These are phyloP conservation scores for Cephus nigrinus DNA, from an alignment of 2,888 invertebrate genomes.

Conservation along the genomic window DNA sequence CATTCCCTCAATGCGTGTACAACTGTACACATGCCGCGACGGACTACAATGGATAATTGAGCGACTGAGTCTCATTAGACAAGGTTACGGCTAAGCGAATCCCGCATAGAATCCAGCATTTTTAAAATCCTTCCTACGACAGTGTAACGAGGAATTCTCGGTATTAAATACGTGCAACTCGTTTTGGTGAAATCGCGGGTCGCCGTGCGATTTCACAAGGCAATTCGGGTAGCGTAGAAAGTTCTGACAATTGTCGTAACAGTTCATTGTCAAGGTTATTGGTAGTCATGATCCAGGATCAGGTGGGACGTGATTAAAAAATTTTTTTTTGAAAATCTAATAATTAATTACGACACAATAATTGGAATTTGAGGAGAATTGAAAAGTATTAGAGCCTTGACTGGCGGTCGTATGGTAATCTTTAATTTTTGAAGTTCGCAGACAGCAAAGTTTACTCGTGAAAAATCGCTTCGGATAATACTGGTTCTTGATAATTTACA, in stretches of 20 bases:
- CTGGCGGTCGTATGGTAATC: not conserved
- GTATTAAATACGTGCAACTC: not conserved
- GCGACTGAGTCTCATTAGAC: not conserved
- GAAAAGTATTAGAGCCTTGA: too few species aligned
- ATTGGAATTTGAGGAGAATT: too few species aligned
- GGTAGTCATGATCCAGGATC: not conserved
- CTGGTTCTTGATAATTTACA: not conserved
- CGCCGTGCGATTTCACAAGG: conserved; percentile 8
- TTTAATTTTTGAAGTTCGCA: not conserved
- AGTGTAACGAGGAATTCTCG: not conserved
- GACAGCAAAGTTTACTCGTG: not conserved
- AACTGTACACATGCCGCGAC: not conserved
- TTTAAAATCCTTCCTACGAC: not conserved
- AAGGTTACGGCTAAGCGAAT: not conserved
- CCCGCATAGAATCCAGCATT: not conserved
- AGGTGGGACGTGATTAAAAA: not conserved
- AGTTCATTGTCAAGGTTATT: conserved; percentile 8
- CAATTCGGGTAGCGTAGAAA: not conserved
- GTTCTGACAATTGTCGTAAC: conserved; percentile 5
- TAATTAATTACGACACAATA: not conserved
- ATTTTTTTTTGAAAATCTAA: not conserved
- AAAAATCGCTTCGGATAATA: not conserved
- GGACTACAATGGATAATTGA: not conserved
- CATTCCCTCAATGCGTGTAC: not conserved
- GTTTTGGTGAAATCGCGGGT: conserved; percentile 9